These are phyloP conservation scores for Bombus vancouverensis DNA, from an alignment of 1,140 invertebrate genomes.

Conservation along the genomic window DNA sequence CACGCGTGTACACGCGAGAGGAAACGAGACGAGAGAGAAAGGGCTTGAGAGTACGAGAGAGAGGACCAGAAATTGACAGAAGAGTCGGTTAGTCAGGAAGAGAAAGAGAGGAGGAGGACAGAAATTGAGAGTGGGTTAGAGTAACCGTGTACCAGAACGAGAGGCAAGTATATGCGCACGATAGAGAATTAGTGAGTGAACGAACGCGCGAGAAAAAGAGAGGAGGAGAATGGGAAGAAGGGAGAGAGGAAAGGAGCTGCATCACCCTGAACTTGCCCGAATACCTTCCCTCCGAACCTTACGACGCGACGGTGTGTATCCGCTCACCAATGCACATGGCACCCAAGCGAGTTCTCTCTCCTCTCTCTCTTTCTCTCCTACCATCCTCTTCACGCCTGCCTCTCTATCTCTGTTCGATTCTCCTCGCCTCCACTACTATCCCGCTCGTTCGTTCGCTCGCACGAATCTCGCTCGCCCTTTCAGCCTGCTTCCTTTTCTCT, in stretches of 20 bases:
- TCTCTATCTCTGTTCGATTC: slow-evolving; percentile 10
- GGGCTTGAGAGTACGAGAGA: neutral
- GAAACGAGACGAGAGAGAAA: slow-evolving; percentile 24
- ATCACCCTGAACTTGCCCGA: slow-evolving; percentile 76
- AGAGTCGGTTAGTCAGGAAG: slow-evolving; percentile 51
- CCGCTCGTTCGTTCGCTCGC: slow-evolving; percentile 11
- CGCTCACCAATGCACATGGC: slow-evolving; percentile 77
- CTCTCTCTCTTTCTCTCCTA: slow-evolving; percentile 30
- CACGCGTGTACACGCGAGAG: neutral
- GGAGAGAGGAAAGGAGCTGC: slow-evolving; percentile 59
- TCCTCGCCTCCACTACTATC: neutral
- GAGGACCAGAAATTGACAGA: slow-evolving; percentile 35
- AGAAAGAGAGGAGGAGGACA: slow-evolving; percentile 29
- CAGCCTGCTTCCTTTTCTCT: slow-evolving; percentile 62
- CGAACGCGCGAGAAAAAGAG: slow-evolving; percentile 12
- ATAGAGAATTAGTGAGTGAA: slow-evolving; percentile 33
- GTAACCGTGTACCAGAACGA: neutral
- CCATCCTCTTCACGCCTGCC: slow-evolving; percentile 33
- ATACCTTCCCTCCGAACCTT: slow-evolving; percentile 71
- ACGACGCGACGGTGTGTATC: slow-evolving; percentile 59
- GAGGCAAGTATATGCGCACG: slow-evolving; percentile 8
- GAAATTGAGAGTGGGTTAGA: slow-evolving; percentile 50
- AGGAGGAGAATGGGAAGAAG: slow-evolving; percentile 8
- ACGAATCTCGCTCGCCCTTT: slow-evolving; percentile 63
- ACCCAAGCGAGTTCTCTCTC: slow-evolving; percentile 68